Base-by-base conservation (phyloP, 2,888 invertebrate species). In the Tethea ocularis region DNA sequence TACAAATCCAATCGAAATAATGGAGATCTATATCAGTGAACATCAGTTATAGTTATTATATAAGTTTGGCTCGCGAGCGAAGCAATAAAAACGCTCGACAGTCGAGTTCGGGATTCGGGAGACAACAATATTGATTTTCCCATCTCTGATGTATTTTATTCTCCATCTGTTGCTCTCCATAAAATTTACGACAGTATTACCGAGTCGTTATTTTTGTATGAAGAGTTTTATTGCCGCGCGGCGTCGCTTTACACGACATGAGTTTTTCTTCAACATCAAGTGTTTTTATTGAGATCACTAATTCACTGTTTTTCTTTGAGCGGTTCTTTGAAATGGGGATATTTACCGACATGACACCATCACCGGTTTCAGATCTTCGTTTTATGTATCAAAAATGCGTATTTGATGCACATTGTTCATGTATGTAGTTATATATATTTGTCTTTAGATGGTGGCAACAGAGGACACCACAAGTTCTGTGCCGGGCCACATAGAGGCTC, bases 401-500 rank as follows among this genome's bases (percentile, higher is more conserved):
- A 15, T 3, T 36, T 36, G n/a, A 41, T 41, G 6, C 5, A 29
- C 15, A 3, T 29, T 33, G 7, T 33, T 10, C 1, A 38, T 7
- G 2, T 15, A 5, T 5, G n/a, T n/a, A 6, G 38, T 10, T 58
- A 29, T 38, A 63, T 57, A 68, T 41, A 58, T 71, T 59, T 85
- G 59, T 86, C 46, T 91, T 1, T n/a, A 97, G 97, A 97, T 97
- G 96, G 97, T 97, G 94, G 95, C 96, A 82, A 95, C 96, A 71
- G 97, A 97, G 82, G 96, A 96, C 71, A 94, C 94, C 70, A 87
- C 95, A 63, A 94, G 94, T 78, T 86, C 92, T 54, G 93, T 95
- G 71, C 78, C 93, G 38, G 94, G 95, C 17, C 95, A 95, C 63
- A 90, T 95, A 74, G 93, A 95, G 61, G 93, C 95, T 60, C 94